These are phyloP conservation scores for Xestia xanthographa DNA, from an alignment of 2,888 invertebrate genomes.

Conservation along the genomic window DNA sequence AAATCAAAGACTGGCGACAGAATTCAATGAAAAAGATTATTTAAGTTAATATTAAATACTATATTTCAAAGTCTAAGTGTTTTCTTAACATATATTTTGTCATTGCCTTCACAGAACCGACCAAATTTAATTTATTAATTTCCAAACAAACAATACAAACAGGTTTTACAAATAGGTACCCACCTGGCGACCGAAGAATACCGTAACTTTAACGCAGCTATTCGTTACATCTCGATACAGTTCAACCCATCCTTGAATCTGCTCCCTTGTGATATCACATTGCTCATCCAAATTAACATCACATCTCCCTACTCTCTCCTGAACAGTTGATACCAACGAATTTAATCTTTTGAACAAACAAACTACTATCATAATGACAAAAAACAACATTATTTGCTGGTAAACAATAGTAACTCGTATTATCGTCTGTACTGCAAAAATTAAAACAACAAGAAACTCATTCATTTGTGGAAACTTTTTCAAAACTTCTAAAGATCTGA, in stretches of 20 bases:
- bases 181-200: too few species aligned
- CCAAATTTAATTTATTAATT: too few species aligned
- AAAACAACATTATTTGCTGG: slow-evolving; percentile 19
- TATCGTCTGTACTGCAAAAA: not conserved
- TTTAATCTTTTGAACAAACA: slow-evolving; percentile 9
- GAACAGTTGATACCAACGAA: slow-evolving; percentile 2
- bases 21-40: too few species aligned
- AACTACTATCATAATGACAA: slow-evolving; percentile 19
- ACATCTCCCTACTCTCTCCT: not conserved
- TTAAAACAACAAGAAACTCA: not conserved
- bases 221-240: slow-evolving; percentile 30
- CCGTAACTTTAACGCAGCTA: not conserved
- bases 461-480: not conserved
- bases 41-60: too few species aligned
- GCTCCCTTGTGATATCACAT: not conserved
- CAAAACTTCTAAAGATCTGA: slow-evolving; percentile 9
- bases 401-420: slow-evolving; percentile 2
- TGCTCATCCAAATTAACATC: not conserved
- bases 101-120: too few species aligned
- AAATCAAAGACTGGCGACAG: too few species aligned
- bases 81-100: too few species aligned
- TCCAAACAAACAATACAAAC: too few species aligned
- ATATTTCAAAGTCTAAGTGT: too few species aligned
- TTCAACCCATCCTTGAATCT: slow-evolving; percentile 24
- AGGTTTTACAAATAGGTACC: too few species aligned